Evolutionary conservation across 2,797 vertebrate species (phyloP).

Genomic region (Chromobotia macracanthus): DNA sequence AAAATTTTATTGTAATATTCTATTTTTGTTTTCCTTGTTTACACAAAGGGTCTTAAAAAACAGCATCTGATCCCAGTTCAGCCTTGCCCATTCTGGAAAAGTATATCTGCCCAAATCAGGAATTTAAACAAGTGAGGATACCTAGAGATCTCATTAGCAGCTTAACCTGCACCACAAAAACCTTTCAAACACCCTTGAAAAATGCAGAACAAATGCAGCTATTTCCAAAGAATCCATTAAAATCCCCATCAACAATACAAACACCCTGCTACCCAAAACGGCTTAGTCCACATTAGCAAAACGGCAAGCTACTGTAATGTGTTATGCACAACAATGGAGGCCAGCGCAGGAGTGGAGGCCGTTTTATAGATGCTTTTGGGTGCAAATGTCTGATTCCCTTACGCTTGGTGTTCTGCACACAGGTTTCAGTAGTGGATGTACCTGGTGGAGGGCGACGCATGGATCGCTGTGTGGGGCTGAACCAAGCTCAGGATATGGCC

Average conservation of each 20-base stretch:
- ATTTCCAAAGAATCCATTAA: constrained; percentile 12
- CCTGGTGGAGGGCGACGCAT: constrained; percentile 74
- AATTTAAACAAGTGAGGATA: constrained; percentile 4
- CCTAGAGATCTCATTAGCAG: constrained; percentile 56
- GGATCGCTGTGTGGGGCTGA: constrained; percentile 80
- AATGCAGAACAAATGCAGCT: constrained; percentile 2
- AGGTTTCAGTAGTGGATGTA: constrained; percentile 83
- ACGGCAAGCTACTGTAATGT: constrained; percentile 1
- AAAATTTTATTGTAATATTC: too few species aligned
- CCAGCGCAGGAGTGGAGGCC: not conserved
- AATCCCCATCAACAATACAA: not conserved
- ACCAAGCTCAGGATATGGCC: constrained; percentile 80
- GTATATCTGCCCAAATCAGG: not conserved
- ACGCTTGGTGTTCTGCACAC: constrained; percentile 29
- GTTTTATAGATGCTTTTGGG: constrained; percentile 30
- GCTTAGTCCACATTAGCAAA: constrained; percentile 29
- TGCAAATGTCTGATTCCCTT: not conserved
- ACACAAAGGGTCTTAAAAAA: not conserved
- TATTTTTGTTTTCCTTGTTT: not conserved
- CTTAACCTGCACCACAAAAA: constrained; percentile 26
- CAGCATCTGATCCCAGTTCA: not conserved
- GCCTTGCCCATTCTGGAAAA: not conserved
- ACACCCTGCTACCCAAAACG: not conserved
- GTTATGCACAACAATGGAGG: constrained; percentile 2
- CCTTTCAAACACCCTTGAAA: too few species aligned